A percentile compares a stretch with the other conserved stretches of the same genome.
Conservation (phyloP, 2,113 vertebrate species). For the Donacobius atricapilla region DNA sequence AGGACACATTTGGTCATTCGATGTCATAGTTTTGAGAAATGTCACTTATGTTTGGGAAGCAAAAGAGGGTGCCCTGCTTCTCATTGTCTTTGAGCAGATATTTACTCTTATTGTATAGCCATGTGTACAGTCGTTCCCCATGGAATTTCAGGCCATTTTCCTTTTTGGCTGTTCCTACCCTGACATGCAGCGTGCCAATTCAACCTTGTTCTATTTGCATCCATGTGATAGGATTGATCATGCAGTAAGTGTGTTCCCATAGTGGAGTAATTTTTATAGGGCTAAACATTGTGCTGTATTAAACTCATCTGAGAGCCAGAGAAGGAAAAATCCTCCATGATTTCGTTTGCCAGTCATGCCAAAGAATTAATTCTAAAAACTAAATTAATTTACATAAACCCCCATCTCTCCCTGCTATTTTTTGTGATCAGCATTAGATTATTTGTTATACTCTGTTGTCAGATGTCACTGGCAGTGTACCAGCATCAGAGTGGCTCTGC, state of each 20-base stretch:
- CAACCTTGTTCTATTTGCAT: not conserved
- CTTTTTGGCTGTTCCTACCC: not conserved
- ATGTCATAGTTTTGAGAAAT: not conserved
- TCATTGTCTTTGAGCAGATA: not conserved
- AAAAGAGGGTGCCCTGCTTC: not conserved
- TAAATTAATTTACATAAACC: constrained; percentile 8
- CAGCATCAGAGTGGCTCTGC: not conserved
- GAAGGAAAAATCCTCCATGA: not conserved
- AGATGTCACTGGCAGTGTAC: not conserved
- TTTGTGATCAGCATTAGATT: constrained; percentile 7
- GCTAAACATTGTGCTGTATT: not conserved
- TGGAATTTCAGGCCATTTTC: not conserved
- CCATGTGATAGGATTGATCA: not conserved
- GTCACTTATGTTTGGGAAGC: not conserved
- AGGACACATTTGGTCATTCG: not conserved
- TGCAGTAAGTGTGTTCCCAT: not conserved
- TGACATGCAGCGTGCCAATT: not conserved
- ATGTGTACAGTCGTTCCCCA: not conserved
- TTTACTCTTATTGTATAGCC: not conserved
- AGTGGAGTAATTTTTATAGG: not conserved
- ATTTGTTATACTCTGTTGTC: not conserved
- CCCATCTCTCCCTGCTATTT: not conserved
- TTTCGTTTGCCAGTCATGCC: not conserved
- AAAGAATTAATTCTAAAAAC: constrained; percentile 7
- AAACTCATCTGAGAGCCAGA: not conserved